These are phyloP conservation scores for Macrocentrus cingulum DNA, from an alignment of 1,140 invertebrate species.

Conservation along the genomic window DNA sequence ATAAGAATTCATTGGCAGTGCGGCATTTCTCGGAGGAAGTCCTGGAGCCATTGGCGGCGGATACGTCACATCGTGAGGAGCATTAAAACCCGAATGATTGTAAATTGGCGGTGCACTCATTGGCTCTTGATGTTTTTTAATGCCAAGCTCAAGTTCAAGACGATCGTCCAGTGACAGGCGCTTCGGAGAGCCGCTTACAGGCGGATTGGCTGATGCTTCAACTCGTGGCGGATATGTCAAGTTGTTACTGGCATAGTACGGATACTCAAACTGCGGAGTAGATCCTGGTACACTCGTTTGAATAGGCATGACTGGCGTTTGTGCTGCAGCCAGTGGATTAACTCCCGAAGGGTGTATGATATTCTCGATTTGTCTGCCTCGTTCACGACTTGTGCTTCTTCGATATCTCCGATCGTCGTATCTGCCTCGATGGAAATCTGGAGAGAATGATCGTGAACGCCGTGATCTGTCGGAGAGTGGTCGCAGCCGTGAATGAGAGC, in stretches of 20 bases:
- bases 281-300: conserved; percentile 1
- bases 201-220: conserved; percentile 38
- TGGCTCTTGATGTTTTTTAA: conserved; percentile 48
- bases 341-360: conserved; percentile 50
- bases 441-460: conserved; percentile 45
- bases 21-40: conserved; percentile 17
- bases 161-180: conserved; percentile 56
- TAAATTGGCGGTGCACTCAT: conserved; percentile 23
- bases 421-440: conserved; percentile 36
- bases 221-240: conserved; percentile 54
- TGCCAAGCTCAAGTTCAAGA: conserved; percentile 53
- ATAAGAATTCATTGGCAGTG: conserved; percentile 41
- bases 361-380: conserved; percentile 47
- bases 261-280: conserved; percentile 48
- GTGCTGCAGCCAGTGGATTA: conserved; percentile 27
- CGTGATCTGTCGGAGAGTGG: conserved; percentile 34
- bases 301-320: background rate
- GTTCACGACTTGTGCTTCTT: conserved; percentile 37
- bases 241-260: conserved; percentile 52
- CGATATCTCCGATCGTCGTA: conserved; percentile 29
- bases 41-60: conserved; percentile 33
- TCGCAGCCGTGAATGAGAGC: conserved; percentile 33
- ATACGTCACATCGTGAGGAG: conserved; percentile 35
- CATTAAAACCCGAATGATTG: conserved; percentile 33
- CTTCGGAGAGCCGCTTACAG: conserved; percentile 48